phyloP scores from a whole-genome alignment of 2,888 invertebrate genomes.

The Tipula lateralis region DNA sequence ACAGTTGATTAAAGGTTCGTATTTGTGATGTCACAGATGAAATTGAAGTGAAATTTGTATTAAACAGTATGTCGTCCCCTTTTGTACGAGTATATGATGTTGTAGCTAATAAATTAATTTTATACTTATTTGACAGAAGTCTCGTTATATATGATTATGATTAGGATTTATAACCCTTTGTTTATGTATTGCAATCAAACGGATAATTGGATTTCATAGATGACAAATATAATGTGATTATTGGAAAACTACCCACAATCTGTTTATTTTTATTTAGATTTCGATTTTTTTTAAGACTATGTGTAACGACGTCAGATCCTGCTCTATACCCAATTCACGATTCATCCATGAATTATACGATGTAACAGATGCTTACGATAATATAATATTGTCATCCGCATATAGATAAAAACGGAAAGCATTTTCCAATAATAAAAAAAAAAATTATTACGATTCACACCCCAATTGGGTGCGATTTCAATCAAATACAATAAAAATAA shows the following conservation, averaged over 20 bases:
- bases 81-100: background rate
- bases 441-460: background rate
- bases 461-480: background rate
- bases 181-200: background rate
- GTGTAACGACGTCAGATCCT: background rate
- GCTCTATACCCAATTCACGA: background rate
- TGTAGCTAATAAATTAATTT: background rate
- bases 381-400: background rate
- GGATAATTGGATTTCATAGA: slow-evolving; percentile 14
- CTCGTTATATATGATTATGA: background rate
- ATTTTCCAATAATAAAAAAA: background rate
- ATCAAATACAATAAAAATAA: background rate
- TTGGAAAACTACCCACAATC: slow-evolving; percentile 4
- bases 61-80: background rate
- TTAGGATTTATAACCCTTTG: slow-evolving; percentile 1
- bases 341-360: background rate
- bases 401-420: background rate
- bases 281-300: background rate
- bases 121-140: too few species aligned
- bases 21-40: background rate
- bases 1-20: background rate
- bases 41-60: background rate
- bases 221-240: background rate
- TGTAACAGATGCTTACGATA: slow-evolving; percentile 11
- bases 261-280: background rate